Base-by-base conservation (phyloP, 2,797 vertebrate genomes). In the Hirundo rustica region DNA sequence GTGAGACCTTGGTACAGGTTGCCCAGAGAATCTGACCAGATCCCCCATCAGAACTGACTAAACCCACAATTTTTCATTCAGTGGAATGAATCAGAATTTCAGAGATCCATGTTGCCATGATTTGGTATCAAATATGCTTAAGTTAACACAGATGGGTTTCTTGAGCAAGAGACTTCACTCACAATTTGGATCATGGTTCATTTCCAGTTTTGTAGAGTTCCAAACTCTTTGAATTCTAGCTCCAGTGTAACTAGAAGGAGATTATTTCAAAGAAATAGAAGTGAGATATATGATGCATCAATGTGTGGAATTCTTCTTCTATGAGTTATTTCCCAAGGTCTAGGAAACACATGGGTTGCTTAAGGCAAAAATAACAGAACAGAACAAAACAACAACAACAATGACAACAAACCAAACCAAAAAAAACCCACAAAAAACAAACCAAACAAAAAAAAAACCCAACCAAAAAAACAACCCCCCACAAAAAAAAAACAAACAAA, bases 71-170 rank as follows among this genome's bases (percentile, higher is more conserved):
- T 82, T 50, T 44, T 14, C 6, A 25, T 29, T 7, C 21, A 32
- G 13, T 47, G 47, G 23, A 40, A 48, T 58, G 18, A 27, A 54
- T 68, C 72, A 54, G 83, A 40, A 25, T 45, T 61, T 57, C 72
- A 20, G 3, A 38, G 57, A 70, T 44, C 21, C 50, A 18, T 0
- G 0, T 18, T 20, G 14, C 34, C 38, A 3, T 30, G 47, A 15
- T 29, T 70, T 75, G 26, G 32, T 60, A 51, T 21, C 32, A 48
- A 48, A 58, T 14, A 34, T 22, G 38, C 19, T 27, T 18, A 36
- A 57, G 18, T 54, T 60, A 9, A 50, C 54, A 45, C 17, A 50
- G 50, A 23, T 54, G 36, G 36, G 3, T 53, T 93, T 47, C 38
- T 26, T 61, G 34, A 50, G 21, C 7, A 73, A 61, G 47, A 21